Evolutionary conservation across 2,888 invertebrate species (phyloP).

Genomic region (Stomorhina lunata): DNA sequence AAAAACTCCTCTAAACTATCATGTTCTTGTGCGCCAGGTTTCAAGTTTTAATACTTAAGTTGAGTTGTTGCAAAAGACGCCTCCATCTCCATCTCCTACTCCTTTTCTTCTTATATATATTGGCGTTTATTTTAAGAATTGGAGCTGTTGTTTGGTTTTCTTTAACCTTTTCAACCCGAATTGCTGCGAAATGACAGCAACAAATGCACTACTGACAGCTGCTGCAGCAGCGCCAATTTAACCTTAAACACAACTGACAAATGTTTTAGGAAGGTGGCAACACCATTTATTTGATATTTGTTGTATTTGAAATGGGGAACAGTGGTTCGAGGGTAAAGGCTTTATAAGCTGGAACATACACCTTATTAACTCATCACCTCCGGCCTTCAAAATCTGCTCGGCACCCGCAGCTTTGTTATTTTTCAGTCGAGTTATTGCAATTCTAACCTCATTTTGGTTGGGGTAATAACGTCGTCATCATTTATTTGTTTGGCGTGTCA

Average conservation of each 20-base stretch:
- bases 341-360: neutral
- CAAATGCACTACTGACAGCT: neutral
- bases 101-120: neutral
- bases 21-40: conserved; percentile 60
- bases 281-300: conserved; percentile 57
- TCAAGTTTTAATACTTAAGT: conserved; percentile 48
- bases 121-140: neutral
- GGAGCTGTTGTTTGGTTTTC: conserved; percentile 44
- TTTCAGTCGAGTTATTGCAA: no score
- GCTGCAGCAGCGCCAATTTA: conserved; percentile 43
- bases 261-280: conserved; percentile 61
- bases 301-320: neutral
- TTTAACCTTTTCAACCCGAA: conserved; percentile 65
- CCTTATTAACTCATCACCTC: no score
- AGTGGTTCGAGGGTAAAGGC: neutral
- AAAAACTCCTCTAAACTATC: conserved; percentile 58
- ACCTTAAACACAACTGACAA: conserved; percentile 51
- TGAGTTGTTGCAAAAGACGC: conserved; percentile 47
- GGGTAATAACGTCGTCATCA: no score
- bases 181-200: conserved; percentile 35
- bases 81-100: conserved; percentile 49
- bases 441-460: no score
- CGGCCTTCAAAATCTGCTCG: neutral
- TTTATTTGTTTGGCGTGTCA: no score
- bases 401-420: neutral